These are phyloP conservation scores for Yponomeuta evonymella DNA, from an alignment of 2,888 invertebrate genomes.

Conservation along the genomic window DNA sequence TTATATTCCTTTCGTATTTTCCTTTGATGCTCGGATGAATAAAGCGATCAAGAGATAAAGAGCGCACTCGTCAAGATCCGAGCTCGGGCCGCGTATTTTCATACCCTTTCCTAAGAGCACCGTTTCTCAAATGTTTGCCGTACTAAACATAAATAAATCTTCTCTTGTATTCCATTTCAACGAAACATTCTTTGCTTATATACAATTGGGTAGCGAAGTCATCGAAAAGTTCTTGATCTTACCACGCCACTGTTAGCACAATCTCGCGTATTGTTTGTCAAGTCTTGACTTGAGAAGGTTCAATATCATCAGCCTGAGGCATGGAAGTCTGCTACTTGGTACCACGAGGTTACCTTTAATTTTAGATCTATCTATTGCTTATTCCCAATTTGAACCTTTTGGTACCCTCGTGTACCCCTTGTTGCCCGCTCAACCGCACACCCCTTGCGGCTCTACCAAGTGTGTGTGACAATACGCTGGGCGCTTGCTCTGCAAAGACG, in stretches of 20 bases:
- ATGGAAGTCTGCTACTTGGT: neutral
- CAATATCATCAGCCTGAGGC: neutral
- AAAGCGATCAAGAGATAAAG: conserved; percentile 68
- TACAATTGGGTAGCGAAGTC: neutral
- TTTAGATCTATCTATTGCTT: neutral
- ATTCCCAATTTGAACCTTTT: neutral
- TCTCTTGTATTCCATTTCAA: neutral
- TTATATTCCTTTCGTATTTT: conserved; percentile 58
- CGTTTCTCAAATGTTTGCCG: neutral
- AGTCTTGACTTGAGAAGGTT: neutral
- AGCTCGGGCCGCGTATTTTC: conserved; percentile 37
- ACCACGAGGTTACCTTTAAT: neutral
- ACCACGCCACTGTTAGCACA: neutral
- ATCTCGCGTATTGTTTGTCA: neutral
- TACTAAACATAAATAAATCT: neutral
- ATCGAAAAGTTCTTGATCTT: neutral
- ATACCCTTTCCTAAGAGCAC: conserved; percentile 6
- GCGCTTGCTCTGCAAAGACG: neutral
- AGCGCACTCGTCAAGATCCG: conserved; percentile 49
- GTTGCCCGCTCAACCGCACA: neutral
- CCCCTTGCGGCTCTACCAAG: neutral
- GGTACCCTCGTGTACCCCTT: neutral
- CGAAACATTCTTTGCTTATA: neutral
- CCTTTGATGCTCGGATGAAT: conserved; percentile 68
- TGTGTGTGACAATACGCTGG: neutral